Evolutionary conservation across 2,113 vertebrate genomes (phyloP).

Genomic region (Phalacrocorax aristotelis): DNA sequence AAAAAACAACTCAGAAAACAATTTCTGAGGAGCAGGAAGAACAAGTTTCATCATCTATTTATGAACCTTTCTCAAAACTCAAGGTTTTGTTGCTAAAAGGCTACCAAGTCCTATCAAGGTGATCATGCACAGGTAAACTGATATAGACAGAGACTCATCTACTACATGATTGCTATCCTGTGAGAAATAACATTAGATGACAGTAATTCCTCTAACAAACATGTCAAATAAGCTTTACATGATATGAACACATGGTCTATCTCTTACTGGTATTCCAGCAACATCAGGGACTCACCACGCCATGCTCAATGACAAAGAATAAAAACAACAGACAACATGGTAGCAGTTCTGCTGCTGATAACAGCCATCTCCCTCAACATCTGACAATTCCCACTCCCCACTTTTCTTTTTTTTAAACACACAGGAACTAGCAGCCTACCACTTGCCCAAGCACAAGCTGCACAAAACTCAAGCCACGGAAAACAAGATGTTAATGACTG

Average conservation of each 20-base stretch:
- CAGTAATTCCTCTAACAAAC: background rate
- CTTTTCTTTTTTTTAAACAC: background rate
- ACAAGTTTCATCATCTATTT: background rate
- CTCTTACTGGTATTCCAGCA: background rate
- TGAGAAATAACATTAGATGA: background rate
- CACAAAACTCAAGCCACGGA: background rate
- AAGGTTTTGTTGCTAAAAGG: background rate
- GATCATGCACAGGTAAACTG: rapidly evolving
- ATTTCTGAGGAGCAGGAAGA: background rate
- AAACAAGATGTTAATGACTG: background rate
- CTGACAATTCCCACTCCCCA: background rate
- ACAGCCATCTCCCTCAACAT: background rate
- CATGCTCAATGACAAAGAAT: background rate
- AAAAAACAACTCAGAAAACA: background rate
- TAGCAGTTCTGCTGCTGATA: background rate
- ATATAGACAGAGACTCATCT: background rate
- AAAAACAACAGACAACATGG: background rate
- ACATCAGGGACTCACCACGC: background rate
- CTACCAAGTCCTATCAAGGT: background rate
- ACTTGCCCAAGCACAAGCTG: background rate
- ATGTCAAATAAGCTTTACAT: background rate
- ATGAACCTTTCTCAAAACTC: background rate
- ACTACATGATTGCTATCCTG: background rate
- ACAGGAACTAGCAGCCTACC: background rate
- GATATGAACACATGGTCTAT: background rate